Conservation (phyloP, 1,140 invertebrate species). For the Ganaspis sp. region DNA sequence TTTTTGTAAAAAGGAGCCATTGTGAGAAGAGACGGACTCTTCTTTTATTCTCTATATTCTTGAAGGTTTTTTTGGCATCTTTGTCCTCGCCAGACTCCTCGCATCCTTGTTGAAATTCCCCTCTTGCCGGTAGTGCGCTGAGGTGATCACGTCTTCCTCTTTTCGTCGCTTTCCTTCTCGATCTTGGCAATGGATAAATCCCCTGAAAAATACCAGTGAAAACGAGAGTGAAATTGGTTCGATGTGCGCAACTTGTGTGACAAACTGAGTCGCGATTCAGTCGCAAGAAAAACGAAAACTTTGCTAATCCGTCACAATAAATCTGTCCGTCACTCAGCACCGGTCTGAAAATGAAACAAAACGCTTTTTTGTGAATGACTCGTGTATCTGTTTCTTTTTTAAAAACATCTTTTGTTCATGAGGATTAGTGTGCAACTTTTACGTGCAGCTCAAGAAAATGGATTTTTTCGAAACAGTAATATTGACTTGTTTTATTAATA, state of each 20-base stretch:
- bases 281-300: not conserved
- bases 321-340: too few relatives aligned
- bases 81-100: slow-evolving; percentile 20
- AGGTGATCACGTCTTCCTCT: slow-evolving; percentile 11
- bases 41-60: slow-evolving; percentile 3
- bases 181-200: not conserved
- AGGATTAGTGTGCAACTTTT: not conserved
- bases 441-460: not conserved
- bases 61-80: not conserved
- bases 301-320: not conserved
- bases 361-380: not conserved
- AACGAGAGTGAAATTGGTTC: slow-evolving; percentile 23
- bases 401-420: too few relatives aligned
- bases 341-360: too few relatives aligned
- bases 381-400: too few relatives aligned
- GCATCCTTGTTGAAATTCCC: slow-evolving; percentile 22
- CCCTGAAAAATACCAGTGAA: slow-evolving; percentile 1
- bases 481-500: not conserved
- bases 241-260: not conserved
- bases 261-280: not conserved
- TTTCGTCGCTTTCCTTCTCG: slow-evolving; percentile 29
- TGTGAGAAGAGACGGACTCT: not conserved
- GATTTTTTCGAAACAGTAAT: slow-evolving; percentile 4
- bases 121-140: slow-evolving; percentile 3
- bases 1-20: slow-evolving; percentile 39